Percentiles rank a stretch among this genome's conserved stretches.
Evolutionary conservation across 2,888 invertebrate species (phyloP).

Genomic region (Drosophila anomelani): DNA sequence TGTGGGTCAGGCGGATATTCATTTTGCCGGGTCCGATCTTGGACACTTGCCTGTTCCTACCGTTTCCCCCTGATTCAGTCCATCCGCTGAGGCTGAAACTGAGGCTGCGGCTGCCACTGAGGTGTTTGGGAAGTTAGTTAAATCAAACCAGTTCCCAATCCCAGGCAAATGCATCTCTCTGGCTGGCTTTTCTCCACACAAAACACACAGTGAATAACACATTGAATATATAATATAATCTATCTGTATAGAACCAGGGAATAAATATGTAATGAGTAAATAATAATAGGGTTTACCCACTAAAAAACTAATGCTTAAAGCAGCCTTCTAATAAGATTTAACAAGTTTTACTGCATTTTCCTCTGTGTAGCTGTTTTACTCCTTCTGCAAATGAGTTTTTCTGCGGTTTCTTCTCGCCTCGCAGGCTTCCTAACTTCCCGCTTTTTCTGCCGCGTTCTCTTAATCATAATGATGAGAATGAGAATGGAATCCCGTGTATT

Average conservation of each 20-base stretch:
- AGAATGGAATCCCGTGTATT: conserved; percentile 37
- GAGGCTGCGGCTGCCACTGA: too few relatives aligned
- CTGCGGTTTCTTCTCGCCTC: conserved; percentile 55
- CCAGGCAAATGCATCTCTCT: conserved; percentile 17
- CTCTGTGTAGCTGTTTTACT: conserved; percentile 2
- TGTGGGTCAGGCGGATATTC: conserved; percentile 70
- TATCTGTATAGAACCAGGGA: background rate
- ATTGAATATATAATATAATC: background rate
- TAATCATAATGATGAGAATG: conserved; percentile 21
- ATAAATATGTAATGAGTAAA: background rate
- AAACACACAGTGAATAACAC: background rate
- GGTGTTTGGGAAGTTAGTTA: conserved; percentile 50
- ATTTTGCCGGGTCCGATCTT: conserved; percentile 40
- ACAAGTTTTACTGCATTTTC: background rate
- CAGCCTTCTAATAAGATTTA: background rate
- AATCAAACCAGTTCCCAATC: conserved; percentile 63
- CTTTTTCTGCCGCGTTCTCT: conserved; percentile 21
- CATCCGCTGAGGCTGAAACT: conserved; percentile 4
- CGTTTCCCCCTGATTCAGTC: background rate
- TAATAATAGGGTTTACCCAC: background rate
- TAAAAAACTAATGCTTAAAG: background rate
- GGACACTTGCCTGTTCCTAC: conserved; percentile 8
- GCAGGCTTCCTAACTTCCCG: conserved; percentile 11
- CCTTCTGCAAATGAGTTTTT: conserved; percentile 60
- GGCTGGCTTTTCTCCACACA: conserved; percentile 15